Evolutionary conservation across 1,140 invertebrate genomes (phyloP), one percentile per base, ranked within the genome.

Genomic region (Sycobia sp.): DNA sequence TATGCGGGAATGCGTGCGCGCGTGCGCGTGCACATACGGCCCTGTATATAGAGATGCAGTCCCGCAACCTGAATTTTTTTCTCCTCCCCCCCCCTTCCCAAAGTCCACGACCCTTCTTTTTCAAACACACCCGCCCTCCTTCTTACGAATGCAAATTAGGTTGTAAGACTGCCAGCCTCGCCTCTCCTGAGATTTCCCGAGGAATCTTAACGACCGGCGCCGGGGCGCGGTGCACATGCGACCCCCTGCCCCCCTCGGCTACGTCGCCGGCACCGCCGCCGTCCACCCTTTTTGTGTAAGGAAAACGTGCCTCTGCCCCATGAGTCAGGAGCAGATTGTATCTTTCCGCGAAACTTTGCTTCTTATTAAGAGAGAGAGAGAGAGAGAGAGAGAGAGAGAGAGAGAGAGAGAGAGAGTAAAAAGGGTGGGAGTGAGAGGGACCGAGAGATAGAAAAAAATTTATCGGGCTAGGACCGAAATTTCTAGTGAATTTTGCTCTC

Each of bases 81-180:
- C 22, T n/a, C n/a, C n/a, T n/a, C n/a, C n/a, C n/a, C n/a, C n/a
- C n/a, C n/a, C n/a, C n/a, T n/a, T n/a, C n/a, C n/a, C n/a, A n/a
- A n/a, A n/a, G n/a, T n/a, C n/a, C n/a, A n/a, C n/a, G n/a, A n/a
- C n/a, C n/a, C n/a, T n/a, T n/a, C n/a, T n/a, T 47, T 47, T 47
- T 47, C 23, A 47, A 23, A 27, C 44, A 27, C 13, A 2, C 22
- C 44, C 7, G 5, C 43, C 27, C 27, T 22, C 29, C 56, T 59
- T 47, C 56, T 59, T 59, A 46, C 56, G 56, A 59, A 59, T 59
- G 56, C 56, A 59, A 59, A 59, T 59, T 44, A 46, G 41, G 43
- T 59, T 47, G 41, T 44, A 38, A 44, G 56, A 20, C 56, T 47
- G 44, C 44, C 44, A 47, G 14, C 22, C 44, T 47, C 27, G 27